Conservation (phyloP, 2,113 vertebrate species). For the Lampris incognitus region DNA sequence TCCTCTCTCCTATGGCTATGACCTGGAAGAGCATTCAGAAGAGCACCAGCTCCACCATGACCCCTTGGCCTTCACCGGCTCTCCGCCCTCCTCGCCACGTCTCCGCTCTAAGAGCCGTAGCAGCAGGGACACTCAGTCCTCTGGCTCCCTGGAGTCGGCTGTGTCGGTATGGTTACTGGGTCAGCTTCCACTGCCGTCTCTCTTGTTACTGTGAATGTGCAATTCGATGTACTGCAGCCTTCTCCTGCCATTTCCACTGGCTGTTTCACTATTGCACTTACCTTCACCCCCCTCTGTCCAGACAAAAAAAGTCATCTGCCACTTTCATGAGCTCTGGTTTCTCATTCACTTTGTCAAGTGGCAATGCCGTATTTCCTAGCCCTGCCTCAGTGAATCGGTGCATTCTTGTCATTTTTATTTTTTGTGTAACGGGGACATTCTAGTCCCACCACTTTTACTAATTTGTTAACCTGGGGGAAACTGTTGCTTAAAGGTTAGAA, state of each 20-base stretch:
- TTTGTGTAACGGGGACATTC: too few species aligned
- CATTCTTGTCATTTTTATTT: too few species aligned
- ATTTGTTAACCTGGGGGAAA: too few species aligned
- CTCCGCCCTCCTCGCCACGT: slow-evolving; percentile 87
- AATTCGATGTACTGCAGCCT: background rate
- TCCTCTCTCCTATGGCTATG: slow-evolving; percentile 82
- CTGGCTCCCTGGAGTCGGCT: slow-evolving; percentile 86
- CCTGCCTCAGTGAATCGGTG: too few species aligned
- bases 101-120: slow-evolving; percentile 88
- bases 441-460: too few species aligned
- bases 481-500: too few species aligned
- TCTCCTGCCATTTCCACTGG: background rate
- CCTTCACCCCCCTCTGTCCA: slow-evolving; percentile 17
- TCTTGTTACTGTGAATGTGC: background rate
- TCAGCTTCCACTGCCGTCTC: background rate
- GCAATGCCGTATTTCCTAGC: too few species aligned
- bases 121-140: slow-evolving; percentile 84
- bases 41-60: slow-evolving; percentile 85
- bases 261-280: slow-evolving; percentile 7
- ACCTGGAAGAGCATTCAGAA: slow-evolving; percentile 85
- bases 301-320: background rate
- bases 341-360: background rate
- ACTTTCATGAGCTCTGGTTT: background rate
- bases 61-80: slow-evolving; percentile 87
- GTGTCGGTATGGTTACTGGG: slow-evolving; percentile 82